Conservation (phyloP, 2,113 vertebrate genomes). For the Perca schrenkii region DNA sequence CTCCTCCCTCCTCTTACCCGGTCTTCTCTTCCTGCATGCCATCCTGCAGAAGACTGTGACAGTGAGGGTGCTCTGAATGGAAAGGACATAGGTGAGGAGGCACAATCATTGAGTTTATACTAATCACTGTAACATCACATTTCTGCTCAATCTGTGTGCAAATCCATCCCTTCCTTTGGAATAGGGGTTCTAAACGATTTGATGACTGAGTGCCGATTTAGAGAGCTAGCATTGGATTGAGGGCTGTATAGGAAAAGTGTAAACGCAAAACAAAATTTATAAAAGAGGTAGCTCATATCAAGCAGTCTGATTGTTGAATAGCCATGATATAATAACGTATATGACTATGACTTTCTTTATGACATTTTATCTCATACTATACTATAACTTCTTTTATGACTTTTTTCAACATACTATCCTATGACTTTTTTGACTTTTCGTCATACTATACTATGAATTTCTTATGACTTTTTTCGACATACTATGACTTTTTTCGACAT, state of each 20-base stretch:
- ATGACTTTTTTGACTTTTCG: too few relatives aligned
- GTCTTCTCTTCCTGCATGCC: conserved; percentile 62
- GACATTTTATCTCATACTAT: too few relatives aligned
- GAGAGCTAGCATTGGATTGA: background rate
- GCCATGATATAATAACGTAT: too few relatives aligned
- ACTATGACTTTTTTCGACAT: too few relatives aligned
- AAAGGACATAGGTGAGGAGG: conserved; percentile 91
- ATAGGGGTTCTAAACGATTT: background rate
- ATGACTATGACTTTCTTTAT: too few relatives aligned
- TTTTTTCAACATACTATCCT: too few relatives aligned
- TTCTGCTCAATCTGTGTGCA: conserved; percentile 32
- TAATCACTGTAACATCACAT: conserved; percentile 35
- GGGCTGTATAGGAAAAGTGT: background rate
- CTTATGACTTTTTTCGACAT: too few relatives aligned
- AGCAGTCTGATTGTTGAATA: too few relatives aligned
- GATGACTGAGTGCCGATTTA: background rate
- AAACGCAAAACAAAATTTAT: background rate
- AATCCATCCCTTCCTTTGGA: conserved; percentile 24
- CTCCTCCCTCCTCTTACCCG: conserved; percentile 50
- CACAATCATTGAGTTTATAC: background rate
- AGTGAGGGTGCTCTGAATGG: conserved; percentile 90
- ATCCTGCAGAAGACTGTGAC: conserved; percentile 91
- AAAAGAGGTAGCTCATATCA: too few relatives aligned
- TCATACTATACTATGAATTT: too few relatives aligned
- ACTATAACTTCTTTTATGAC: too few relatives aligned